phyloP scores from a whole-genome alignment of 1,140 invertebrate species.

The Panagrolaimus sp. region DNA sequence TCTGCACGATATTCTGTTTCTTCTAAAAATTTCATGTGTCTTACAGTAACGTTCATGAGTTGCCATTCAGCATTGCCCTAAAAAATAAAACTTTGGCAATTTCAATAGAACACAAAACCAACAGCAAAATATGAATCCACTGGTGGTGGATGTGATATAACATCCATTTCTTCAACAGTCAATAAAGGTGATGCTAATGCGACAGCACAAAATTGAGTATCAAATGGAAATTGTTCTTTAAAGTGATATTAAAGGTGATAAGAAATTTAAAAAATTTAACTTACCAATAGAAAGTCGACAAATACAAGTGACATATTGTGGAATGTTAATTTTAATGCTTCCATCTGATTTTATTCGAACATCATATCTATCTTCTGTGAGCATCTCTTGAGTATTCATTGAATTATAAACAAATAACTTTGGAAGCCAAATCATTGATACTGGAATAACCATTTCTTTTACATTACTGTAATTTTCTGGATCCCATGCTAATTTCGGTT shows the following conservation, averaged over 20 bases:
- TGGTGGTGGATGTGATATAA: conserved; percentile 28
- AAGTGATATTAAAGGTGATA: background rate
- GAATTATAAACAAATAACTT: conserved; percentile 49
- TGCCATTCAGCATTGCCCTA: conserved; percentile 55
- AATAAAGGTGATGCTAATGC: conserved; percentile 43
- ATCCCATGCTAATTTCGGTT: conserved; percentile 37
- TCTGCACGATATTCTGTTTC: conserved; percentile 43
- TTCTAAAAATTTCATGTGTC: conserved; percentile 47
- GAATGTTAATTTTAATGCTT: conserved; percentile 46
- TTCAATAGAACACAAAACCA: conserved; percentile 1
- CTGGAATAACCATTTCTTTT: conserved; percentile 42
- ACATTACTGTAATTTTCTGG: conserved; percentile 34
- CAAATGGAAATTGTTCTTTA: conserved; percentile 41
- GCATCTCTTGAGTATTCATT: conserved; percentile 46
- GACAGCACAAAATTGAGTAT: conserved; percentile 46
- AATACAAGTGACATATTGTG: conserved; percentile 46
- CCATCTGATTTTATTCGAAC: conserved; percentile 36
- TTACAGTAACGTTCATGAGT: conserved; percentile 45
- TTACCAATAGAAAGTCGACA: conserved; percentile 43
- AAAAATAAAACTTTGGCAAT: conserved; percentile 19
- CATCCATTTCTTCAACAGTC: conserved; percentile 47
- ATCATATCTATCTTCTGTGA: conserved; percentile 36
- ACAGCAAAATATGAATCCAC: conserved; percentile 43
- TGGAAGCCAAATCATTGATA: conserved; percentile 42
- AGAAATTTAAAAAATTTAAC: background rate